These are phyloP conservation scores for Leistus spinibarbis DNA, from an alignment of 2,888 invertebrate species.

Conservation along the genomic window DNA sequence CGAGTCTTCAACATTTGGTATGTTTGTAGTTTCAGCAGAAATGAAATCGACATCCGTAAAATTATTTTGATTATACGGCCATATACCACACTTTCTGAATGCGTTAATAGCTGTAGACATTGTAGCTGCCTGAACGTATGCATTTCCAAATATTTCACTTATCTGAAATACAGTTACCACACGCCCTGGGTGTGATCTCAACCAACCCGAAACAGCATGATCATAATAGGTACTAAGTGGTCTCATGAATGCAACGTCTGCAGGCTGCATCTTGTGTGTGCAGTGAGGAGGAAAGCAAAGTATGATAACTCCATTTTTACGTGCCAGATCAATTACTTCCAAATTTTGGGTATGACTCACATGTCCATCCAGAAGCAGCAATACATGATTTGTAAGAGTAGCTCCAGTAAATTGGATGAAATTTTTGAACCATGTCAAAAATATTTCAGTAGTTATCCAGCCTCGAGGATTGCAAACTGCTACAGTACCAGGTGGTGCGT, in stretches of 20 bases:
- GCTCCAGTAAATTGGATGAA: constrained; percentile 46
- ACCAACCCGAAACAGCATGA: constrained; percentile 42
- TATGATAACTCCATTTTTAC: constrained; percentile 41
- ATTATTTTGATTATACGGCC: constrained; percentile 19
- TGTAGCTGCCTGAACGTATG: too few relatives aligned
- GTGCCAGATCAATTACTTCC: constrained; percentile 45
- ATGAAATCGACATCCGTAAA: constrained; percentile 15
- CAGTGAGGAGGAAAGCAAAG: too few relatives aligned
- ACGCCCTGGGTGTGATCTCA: constrained; percentile 43
- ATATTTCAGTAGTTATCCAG: constrained; percentile 41
- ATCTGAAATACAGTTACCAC: too few relatives aligned
- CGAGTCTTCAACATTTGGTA: too few relatives aligned
- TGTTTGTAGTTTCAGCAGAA: constrained; percentile 5
- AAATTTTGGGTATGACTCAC: constrained; percentile 45
- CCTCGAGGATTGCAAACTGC: constrained; percentile 17
- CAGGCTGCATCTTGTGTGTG: constrained; percentile 38
- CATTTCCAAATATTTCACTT: too few relatives aligned
- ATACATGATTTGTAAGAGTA: constrained; percentile 42
- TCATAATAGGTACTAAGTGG: constrained; percentile 40
- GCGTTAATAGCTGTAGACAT: too few relatives aligned
- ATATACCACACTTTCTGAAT: constrained; percentile 15
- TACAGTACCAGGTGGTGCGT: constrained; percentile 14
- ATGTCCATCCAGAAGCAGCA: constrained; percentile 49
- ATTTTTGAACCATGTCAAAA: constrained; percentile 43
- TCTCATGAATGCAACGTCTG: constrained; percentile 39